A percentile compares a stretch with the other conserved stretches of the same genome.
Evolutionary conservation across 2,888 invertebrate species (phyloP).

Genomic region (Mesorhabditis spiculigera): DNA sequence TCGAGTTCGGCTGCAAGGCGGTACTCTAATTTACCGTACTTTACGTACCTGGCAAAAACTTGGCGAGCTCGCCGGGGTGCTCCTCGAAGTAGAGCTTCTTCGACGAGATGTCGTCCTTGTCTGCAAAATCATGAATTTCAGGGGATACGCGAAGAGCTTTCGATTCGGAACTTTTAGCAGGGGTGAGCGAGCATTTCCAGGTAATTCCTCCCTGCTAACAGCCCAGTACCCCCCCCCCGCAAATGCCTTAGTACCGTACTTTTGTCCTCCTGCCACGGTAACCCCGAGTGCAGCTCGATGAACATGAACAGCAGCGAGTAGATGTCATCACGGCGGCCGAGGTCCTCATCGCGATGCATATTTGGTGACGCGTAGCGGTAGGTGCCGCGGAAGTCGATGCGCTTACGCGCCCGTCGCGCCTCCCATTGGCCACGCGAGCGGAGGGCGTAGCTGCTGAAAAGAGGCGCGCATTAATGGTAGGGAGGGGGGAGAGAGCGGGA

Average conservation of each 20-base stretch:
- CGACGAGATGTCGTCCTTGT: background rate
- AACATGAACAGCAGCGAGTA: background rate
- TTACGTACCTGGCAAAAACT: background rate
- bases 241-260: background rate
- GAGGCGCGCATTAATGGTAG: background rate
- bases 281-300: background rate
- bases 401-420: background rate
- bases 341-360: background rate
- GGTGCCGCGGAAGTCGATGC: background rate
- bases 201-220: too few species aligned
- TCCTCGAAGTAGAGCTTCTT: background rate
- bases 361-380: background rate
- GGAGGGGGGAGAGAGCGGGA: too few species aligned
- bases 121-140: background rate
- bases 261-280: background rate
- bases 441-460: background rate
- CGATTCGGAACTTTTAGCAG: background rate
- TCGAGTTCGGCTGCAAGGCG: background rate
- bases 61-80: background rate
- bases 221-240: too few species aligned
- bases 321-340: conserved; percentile 2
- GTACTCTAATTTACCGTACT: too few species aligned
- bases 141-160: background rate
- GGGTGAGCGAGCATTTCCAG: too few species aligned
- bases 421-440: background rate